phyloP scores from a whole-genome alignment of 2,797 vertebrate species.

The Rhinichthys osculus region DNA sequence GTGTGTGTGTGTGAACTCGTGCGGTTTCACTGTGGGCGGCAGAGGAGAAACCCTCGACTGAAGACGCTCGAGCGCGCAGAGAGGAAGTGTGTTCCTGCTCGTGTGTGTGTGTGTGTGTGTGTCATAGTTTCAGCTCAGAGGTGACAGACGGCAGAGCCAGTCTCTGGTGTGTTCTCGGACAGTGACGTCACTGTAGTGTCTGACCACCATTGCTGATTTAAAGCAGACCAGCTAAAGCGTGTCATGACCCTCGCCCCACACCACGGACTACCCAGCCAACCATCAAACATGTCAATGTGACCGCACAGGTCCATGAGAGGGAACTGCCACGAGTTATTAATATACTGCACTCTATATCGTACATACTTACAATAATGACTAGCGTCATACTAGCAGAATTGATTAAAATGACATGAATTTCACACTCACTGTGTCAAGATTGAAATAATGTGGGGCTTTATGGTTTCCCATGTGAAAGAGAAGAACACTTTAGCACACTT shows the following conservation, averaged over 20 bases:
- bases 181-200: neutral
- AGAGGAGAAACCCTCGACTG: slow-evolving; percentile 27
- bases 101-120: neutral
- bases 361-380: neutral
- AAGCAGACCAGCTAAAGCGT: no score
- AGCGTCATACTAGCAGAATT: neutral
- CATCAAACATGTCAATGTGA: neutral
- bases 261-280: neutral
- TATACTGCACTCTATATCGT: neutral
- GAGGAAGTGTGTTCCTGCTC: neutral
- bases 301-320: neutral
- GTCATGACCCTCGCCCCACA: neutral
- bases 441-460: neutral
- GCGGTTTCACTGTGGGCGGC: neutral
- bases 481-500: neutral
- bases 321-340: neutral
- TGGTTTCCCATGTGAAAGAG: neutral
- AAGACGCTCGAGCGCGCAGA: neutral
- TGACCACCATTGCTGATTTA: no score
- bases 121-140: neutral
- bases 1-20: neutral
- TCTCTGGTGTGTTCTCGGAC: neutral
- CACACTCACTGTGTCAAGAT: neutral
- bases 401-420: neutral
- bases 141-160: neutral